These are phyloP conservation scores for Meteorus cinctellus DNA, from an alignment of 2,888 invertebrate species.

Conservation along the genomic window DNA sequence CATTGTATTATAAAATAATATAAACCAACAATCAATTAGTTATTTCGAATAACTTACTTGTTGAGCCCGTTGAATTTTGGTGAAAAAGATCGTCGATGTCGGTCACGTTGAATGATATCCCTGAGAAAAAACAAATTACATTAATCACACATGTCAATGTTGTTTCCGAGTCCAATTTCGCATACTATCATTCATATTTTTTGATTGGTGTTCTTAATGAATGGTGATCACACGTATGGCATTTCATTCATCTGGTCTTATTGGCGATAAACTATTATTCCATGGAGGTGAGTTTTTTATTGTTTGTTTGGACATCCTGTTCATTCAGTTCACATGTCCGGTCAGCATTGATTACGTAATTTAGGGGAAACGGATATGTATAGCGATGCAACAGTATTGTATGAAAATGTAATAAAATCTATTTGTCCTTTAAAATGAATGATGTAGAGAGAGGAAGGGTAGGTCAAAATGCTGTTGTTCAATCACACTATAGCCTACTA, in stretches of 20 bases:
- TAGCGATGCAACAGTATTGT: background rate
- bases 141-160: background rate
- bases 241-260: constrained; percentile 36
- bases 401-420: constrained; percentile 4
- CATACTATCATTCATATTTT: no score
- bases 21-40: no score
- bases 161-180: no score
- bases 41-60: constrained; percentile 49
- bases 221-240: background rate
- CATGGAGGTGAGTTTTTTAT: constrained; percentile 1
- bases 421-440: constrained; percentile 29
- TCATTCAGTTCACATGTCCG: constrained; percentile 39
- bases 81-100: constrained; percentile 51
- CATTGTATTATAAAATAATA: no score
- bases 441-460: constrained; percentile 29
- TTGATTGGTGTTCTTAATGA: no score
- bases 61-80: constrained; percentile 57
- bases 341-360: constrained; percentile 32
- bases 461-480: background rate
- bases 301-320: constrained; percentile 41
- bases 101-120: constrained; percentile 54
- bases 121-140: constrained; percentile 44
- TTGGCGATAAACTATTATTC: background rate
- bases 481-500: background rate
- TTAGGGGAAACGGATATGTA: constrained; percentile 38